phyloP scores from a whole-genome alignment of 2,113 vertebrate genomes.

The Plectropomus leopardus region DNA sequence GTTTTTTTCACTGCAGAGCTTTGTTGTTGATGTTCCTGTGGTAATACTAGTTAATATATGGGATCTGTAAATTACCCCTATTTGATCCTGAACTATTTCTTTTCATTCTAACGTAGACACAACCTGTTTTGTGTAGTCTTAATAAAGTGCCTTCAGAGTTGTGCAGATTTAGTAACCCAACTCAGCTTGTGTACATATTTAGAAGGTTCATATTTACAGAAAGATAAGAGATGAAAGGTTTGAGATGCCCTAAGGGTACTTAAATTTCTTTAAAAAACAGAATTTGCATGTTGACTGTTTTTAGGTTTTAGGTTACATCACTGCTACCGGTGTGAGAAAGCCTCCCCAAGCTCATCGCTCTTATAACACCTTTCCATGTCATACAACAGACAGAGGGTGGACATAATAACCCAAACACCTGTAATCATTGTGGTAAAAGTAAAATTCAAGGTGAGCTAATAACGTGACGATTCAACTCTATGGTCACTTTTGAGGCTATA shows the following conservation, averaged over 20 bases:
- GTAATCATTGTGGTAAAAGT: constrained; percentile 16
- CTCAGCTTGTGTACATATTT: constrained; percentile 72
- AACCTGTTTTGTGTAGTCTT: constrained; percentile 68
- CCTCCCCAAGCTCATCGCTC: constrained; percentile 7
- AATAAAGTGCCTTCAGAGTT: constrained; percentile 87
- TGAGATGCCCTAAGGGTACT: constrained; percentile 39
- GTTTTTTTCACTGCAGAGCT: constrained; percentile 31
- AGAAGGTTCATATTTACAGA: constrained; percentile 76
- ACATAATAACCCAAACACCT: constrained; percentile 28
- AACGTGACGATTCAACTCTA: not conserved
- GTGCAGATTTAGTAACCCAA: constrained; percentile 83
- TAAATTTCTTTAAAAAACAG: constrained; percentile 37
- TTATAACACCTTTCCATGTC: constrained; percentile 1
- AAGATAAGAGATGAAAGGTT: constrained; percentile 50
- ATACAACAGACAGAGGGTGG: constrained; percentile 21
- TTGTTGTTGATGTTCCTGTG: constrained; percentile 10
- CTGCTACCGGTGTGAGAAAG: constrained; percentile 35
- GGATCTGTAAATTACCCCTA: constrained; percentile 13
- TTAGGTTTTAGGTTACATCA: constrained; percentile 42
- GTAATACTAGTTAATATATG: constrained; percentile 28
- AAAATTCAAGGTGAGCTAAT: not conserved
- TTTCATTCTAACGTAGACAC: constrained; percentile 24
- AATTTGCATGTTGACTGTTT: constrained; percentile 54
- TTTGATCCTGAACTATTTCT: constrained; percentile 48
- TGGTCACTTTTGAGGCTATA: not conserved